Conservation (phyloP, 64 coral and sea anemone genomes). For the Stichodactyla mertensii region DNA sequence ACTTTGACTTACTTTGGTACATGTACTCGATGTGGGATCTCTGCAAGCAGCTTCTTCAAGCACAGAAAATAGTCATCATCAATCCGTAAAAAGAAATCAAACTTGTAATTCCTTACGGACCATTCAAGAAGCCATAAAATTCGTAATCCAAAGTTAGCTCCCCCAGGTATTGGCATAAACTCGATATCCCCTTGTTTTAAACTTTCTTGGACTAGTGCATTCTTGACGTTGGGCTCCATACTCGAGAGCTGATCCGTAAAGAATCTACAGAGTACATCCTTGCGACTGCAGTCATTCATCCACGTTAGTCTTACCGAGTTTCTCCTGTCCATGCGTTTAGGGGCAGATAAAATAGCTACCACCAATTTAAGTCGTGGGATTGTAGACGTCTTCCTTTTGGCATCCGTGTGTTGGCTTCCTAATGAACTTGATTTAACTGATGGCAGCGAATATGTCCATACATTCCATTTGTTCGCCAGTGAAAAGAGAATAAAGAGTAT, state of each 20-base stretch:
- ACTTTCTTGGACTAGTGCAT: slow-evolving; percentile 53
- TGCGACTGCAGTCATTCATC: slow-evolving; percentile 63
- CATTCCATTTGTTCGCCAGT: background rate
- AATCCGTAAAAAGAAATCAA: slow-evolving; percentile 83
- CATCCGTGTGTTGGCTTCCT: background rate
- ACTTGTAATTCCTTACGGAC: slow-evolving; percentile 52
- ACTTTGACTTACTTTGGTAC: background rate
- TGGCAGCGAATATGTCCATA: background rate
- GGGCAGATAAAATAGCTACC: slow-evolving; percentile 73
- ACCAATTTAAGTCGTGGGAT: slow-evolving; percentile 43
- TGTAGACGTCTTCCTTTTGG: background rate
- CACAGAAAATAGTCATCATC: slow-evolving; percentile 96
- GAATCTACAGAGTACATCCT: slow-evolving; percentile 71
- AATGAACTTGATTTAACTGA: background rate
- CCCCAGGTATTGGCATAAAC: slow-evolving; percentile 60
- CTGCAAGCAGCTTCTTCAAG: slow-evolving; percentile 59
- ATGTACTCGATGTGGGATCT: slow-evolving; percentile 42
- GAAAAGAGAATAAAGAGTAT: background rate
- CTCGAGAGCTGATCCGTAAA: slow-evolving; percentile 74
- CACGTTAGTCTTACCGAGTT: slow-evolving; percentile 81
- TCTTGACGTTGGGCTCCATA: slow-evolving; percentile 52
- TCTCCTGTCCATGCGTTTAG: slow-evolving; percentile 71
- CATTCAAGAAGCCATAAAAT: slow-evolving; percentile 81
- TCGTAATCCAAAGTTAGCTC: slow-evolving; percentile 75
- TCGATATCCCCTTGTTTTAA: slow-evolving; percentile 50